Evolutionary conservation across 2,113 vertebrate genomes (phyloP).

Genomic region (Toxostoma redivivum): DNA sequence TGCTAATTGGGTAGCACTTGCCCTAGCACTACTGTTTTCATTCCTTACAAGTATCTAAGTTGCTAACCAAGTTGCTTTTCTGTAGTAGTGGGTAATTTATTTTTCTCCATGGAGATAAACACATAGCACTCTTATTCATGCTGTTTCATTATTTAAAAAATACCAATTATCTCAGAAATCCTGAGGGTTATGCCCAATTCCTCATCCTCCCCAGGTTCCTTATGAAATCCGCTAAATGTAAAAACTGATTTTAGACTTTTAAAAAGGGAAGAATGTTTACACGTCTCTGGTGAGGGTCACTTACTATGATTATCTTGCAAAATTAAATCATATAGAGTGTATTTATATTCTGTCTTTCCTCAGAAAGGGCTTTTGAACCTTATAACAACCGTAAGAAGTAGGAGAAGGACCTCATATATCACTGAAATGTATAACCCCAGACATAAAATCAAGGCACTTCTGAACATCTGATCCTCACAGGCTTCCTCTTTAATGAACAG

Average conservation of each 20-base stretch:
- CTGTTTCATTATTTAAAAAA: background rate
- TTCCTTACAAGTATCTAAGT: background rate
- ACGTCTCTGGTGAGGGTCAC: background rate
- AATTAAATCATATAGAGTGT: background rate
- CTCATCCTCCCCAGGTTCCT: background rate
- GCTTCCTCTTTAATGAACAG: background rate
- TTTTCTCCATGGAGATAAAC: background rate
- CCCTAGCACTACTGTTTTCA: background rate
- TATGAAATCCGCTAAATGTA: background rate
- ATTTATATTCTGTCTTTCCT: background rate
- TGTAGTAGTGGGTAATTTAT: background rate
- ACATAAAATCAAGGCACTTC: background rate
- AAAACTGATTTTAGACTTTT: background rate
- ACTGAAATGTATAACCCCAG: background rate
- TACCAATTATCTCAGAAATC: background rate
- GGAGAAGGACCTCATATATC: background rate
- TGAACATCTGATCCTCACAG: background rate
- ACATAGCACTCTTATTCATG: background rate
- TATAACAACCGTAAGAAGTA: background rate
- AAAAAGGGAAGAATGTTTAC: background rate
- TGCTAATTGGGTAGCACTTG: background rate
- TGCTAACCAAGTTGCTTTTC: slow-evolving; percentile 8
- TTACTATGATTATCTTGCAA: background rate
- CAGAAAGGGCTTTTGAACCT: background rate
- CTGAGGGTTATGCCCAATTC: background rate